A percentile compares a stretch with the other conserved stretches of the same genome.
phyloP scores from a whole-genome alignment of 1,140 invertebrate genomes.

The Caenorhabditis elegans region DNA sequence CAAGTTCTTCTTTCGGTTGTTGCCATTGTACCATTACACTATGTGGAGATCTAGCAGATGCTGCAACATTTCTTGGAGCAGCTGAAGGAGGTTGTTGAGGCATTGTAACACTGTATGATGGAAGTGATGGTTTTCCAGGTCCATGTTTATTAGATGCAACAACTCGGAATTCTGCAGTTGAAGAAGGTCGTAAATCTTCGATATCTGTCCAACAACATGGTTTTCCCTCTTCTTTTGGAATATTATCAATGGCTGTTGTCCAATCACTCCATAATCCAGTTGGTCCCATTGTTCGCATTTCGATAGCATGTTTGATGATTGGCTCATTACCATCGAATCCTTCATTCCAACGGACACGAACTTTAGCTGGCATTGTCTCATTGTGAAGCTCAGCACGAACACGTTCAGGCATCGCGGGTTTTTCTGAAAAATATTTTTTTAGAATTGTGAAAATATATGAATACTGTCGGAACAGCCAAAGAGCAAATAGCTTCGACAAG shows the following conservation, averaged over 20 bases:
- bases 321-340: conserved; percentile 95
- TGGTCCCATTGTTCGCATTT: conserved; percentile 77
- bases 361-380: conserved; percentile 73
- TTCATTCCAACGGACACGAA: conserved; percentile 81
- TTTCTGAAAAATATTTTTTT: conserved; percentile 74
- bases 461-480: too few species aligned
- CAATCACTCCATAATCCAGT: conserved; percentile 70
- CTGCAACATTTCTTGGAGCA: conserved; percentile 71
- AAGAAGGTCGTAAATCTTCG: conserved; percentile 76
- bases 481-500: too few species aligned
- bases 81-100: conserved; percentile 65
- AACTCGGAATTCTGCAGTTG: conserved; percentile 91
- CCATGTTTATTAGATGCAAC: conserved; percentile 88
- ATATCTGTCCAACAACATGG: conserved; percentile 71
- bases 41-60: conserved; percentile 77
- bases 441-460: too few species aligned
- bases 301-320: conserved; percentile 87
- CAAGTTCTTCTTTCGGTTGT: conserved; percentile 83
- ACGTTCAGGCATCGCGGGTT: conserved; percentile 86
- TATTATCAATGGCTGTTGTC: conserved; percentile 83
- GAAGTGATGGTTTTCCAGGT: conserved; percentile 83
- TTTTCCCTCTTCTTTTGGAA: conserved; percentile 72
- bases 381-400: conserved; percentile 75
- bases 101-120: conserved; percentile 70
- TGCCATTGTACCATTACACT: conserved; percentile 98